Evolutionary conservation across 2,888 invertebrate genomes (phyloP).

Genomic region (Diploptera punctata): DNA sequence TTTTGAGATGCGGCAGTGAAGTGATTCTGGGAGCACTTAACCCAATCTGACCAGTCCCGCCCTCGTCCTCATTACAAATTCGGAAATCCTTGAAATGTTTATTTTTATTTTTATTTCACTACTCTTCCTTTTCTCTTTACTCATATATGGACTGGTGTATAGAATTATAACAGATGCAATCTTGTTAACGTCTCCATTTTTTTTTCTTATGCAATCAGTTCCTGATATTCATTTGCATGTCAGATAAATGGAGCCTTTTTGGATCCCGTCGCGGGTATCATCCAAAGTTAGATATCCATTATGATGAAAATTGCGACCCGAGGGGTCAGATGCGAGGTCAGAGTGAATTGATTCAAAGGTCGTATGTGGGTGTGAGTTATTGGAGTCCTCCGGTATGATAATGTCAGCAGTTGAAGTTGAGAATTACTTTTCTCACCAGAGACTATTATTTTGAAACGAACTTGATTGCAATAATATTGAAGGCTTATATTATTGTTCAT

Average conservation of each 20-base stretch:
- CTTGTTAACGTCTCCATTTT: neutral
- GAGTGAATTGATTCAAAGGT: constrained; percentile 6
- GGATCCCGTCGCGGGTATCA: too few relatives aligned
- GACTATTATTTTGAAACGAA: too few relatives aligned
- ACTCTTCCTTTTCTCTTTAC: too few relatives aligned
- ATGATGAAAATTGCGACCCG: neutral
- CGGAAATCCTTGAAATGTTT: constrained; percentile 18
- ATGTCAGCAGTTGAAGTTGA: neutral
- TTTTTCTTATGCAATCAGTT: neutral
- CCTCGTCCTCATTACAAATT: constrained; percentile 16
- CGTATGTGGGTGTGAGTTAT: neutral
- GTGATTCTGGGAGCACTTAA: neutral
- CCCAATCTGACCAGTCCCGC: neutral
- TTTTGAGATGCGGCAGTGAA: neutral
- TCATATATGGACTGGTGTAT: too few relatives aligned
- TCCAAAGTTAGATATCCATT: too few relatives aligned
- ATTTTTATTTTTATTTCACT: too few relatives aligned
- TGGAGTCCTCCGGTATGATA: too few relatives aligned
- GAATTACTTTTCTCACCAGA: neutral
- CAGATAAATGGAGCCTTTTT: too few relatives aligned
- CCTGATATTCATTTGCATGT: neutral
- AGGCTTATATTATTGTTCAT: too few relatives aligned
- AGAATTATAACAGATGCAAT: constrained; percentile 1
- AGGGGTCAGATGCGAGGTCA: constrained; percentile 10
- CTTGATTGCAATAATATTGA: too few relatives aligned